phyloP scores from a whole-genome alignment of 2,113 vertebrate genomes.

The Bos indicus region DNA sequence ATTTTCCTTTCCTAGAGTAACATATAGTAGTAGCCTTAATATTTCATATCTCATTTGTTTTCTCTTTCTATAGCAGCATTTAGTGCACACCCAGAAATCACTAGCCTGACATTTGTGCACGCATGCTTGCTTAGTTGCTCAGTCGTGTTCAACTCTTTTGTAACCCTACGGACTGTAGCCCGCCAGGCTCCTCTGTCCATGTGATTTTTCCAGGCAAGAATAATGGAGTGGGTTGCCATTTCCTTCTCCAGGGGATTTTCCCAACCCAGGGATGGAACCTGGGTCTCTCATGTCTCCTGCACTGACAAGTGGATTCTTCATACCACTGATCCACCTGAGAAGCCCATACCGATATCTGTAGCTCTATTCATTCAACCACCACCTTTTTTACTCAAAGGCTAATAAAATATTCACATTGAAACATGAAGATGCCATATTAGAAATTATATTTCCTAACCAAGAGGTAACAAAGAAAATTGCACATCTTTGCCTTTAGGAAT shows the following conservation, averaged over 20 bases:
- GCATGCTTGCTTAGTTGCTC: background rate
- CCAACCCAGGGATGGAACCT: background rate
- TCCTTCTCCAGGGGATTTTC: background rate
- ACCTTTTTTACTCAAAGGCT: background rate
- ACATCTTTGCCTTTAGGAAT: background rate
- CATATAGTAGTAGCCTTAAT: background rate
- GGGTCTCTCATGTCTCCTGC: background rate
- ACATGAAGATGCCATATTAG: background rate
- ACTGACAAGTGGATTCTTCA: background rate
- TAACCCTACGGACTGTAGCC: background rate
- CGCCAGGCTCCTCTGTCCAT: background rate
- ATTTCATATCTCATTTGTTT: background rate
- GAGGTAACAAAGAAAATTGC: background rate
- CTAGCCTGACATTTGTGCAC: background rate
- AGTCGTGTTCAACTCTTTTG: background rate
- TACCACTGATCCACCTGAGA: background rate
- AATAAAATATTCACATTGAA: background rate
- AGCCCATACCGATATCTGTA: background rate
- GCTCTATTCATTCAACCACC: background rate
- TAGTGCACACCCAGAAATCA: background rate
- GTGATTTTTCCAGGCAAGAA: background rate
- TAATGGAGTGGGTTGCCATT: background rate
- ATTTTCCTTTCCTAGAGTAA: background rate
- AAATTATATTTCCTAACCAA: background rate
- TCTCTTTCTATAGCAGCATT: background rate